phyloP scores from a whole-genome alignment of 1,140 invertebrate species.

The Diachasmimorpha longicaudata region DNA sequence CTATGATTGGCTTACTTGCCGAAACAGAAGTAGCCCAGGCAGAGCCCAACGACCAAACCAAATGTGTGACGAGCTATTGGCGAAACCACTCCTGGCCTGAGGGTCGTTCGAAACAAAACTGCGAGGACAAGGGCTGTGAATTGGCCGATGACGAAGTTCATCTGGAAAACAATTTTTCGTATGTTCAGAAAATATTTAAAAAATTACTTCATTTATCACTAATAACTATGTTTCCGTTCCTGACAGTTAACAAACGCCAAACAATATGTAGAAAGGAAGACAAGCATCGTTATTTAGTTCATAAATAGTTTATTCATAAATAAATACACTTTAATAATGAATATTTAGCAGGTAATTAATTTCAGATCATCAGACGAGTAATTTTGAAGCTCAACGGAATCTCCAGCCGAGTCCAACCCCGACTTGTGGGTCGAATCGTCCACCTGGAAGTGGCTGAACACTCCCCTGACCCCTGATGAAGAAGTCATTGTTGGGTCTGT shows the following conservation, averaged over 20 bases:
- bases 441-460: constrained; percentile 28
- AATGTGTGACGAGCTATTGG: constrained; percentile 75
- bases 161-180: constrained; percentile 58
- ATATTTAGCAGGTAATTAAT: not conserved
- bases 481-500: constrained; percentile 25
- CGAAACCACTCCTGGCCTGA: constrained; percentile 71
- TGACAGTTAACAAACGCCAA: too few species aligned
- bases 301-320: not conserved
- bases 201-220: not conserved
- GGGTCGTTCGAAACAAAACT: constrained; percentile 73
- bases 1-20: constrained; percentile 71
- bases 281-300: too few species aligned
- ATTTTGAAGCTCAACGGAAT: constrained; percentile 20
- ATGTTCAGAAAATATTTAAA: not conserved
- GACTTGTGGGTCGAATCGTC: constrained; percentile 20
- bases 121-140: constrained; percentile 77
- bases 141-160: constrained; percentile 86
- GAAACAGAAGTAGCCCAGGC: constrained; percentile 87
- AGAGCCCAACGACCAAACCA: constrained; percentile 76
- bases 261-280: too few species aligned
- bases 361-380: not conserved
- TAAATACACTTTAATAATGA: not conserved
- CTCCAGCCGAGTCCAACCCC: constrained; percentile 23
- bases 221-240: too few species aligned
- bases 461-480: constrained; percentile 30